Evolutionary conservation across 1,140 invertebrate genomes (phyloP).

Genomic region (Eupristina koningsbergeri): DNA sequence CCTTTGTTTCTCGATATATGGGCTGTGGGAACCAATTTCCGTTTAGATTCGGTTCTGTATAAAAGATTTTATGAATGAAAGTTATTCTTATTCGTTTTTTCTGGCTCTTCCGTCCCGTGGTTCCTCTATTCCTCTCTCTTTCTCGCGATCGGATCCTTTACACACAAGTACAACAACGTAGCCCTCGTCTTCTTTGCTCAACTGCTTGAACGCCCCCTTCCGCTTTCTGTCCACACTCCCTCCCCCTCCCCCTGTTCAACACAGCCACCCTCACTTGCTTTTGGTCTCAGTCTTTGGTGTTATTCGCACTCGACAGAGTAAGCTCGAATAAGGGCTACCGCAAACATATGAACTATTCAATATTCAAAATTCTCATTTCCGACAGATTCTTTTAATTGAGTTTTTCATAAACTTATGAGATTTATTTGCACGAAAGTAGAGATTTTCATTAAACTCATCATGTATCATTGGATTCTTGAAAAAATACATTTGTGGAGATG

Average conservation of each 20-base stretch:
- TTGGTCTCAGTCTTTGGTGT: conserved; percentile 38
- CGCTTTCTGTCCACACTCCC: conserved; percentile 24
- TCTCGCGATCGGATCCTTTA: conserved; percentile 34
- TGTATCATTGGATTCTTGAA: too few species aligned
- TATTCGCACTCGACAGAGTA: conserved; percentile 46
- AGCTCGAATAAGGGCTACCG: conserved; percentile 35
- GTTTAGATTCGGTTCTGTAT: conserved; percentile 51
- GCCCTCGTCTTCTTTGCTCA: conserved; percentile 23
- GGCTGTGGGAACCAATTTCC: conserved; percentile 61
- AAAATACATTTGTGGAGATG: too few species aligned
- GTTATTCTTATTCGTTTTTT: conserved; percentile 45
- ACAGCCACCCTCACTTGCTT: neutral
- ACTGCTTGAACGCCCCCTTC: conserved; percentile 41
- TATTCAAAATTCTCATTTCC: neutral
- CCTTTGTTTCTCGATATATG: conserved; percentile 54
- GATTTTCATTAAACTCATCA: too few species aligned
- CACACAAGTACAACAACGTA: conserved; percentile 4
- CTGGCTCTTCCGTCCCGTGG: conserved; percentile 3
- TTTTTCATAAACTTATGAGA: neutral
- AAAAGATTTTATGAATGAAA: conserved; percentile 64
- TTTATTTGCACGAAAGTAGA: neutral
- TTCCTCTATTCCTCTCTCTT: conserved; percentile 17
- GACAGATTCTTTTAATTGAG: neutral
- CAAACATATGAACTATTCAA: neutral
- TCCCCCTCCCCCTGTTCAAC: neutral